Conservation (phyloP, 2,113 vertebrate genomes). For the Agapornis roseicollis region DNA sequence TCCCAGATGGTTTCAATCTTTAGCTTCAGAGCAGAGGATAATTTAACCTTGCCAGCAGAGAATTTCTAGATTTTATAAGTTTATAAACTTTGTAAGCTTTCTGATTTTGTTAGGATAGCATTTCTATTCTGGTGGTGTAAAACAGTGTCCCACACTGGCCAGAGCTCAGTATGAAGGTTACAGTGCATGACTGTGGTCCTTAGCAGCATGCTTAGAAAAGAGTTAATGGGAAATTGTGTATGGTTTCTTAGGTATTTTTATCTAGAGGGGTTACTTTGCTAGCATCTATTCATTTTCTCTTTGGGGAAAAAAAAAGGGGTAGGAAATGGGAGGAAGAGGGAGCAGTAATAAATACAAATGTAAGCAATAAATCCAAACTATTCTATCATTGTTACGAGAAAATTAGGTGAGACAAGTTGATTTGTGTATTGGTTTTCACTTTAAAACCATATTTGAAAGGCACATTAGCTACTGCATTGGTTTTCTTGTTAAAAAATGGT, state of each 20-base stretch:
- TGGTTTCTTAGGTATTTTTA: not conserved
- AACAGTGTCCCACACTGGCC: not conserved
- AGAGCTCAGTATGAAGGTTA: not conserved
- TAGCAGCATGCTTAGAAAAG: not conserved
- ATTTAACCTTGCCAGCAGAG: not conserved
- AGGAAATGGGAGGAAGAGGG: not conserved
- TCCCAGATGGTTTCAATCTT: not conserved
- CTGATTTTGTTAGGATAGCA: not conserved
- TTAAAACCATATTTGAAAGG: slow-evolving; percentile 21
- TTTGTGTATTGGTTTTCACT: slow-evolving; percentile 13
- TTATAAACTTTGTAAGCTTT: not conserved
- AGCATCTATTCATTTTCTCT: slow-evolving; percentile 2
- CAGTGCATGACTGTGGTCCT: not conserved
- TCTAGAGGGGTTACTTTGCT: not conserved
- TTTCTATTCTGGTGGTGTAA: not conserved
- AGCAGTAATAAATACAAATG: not conserved
- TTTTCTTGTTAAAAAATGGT: slow-evolving; percentile 27
- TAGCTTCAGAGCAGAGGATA: not conserved
- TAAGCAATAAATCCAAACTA: not conserved
- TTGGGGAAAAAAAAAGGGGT: not conserved
- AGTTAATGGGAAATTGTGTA: not conserved
- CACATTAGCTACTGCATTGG: not conserved
- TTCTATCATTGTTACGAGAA: not conserved
- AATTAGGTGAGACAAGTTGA: slow-evolving; percentile 2
- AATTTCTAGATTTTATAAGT: not conserved